These are phyloP conservation scores for Catagonus wagneri DNA, from an alignment of 2,113 vertebrate species.

Conservation along the genomic window DNA sequence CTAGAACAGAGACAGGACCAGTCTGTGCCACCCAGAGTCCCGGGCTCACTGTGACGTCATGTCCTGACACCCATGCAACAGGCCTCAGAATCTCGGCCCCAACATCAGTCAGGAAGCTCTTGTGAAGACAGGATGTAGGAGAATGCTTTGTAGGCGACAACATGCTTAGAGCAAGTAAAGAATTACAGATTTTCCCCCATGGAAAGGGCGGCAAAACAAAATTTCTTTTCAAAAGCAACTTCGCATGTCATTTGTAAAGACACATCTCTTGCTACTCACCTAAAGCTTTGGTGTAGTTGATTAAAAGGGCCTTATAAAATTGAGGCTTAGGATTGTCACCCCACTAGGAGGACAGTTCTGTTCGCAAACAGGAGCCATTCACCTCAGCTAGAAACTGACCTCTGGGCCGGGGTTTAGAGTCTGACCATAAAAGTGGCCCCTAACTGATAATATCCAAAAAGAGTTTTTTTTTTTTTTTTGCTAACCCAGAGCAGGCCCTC, in stretches of 20 bases:
- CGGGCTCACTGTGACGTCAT: not conserved
- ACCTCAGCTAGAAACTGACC: not conserved
- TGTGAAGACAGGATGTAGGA: not conserved
- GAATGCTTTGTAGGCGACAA: not conserved
- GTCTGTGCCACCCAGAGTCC: accelerated
- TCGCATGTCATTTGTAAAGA: not conserved
- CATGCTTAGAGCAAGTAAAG: not conserved
- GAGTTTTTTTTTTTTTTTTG: not conserved
- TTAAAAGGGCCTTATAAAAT: not conserved
- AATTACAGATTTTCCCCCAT: not conserved
- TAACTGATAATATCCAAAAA: not conserved
- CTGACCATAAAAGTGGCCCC: accelerated
- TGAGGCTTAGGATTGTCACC: not conserved
- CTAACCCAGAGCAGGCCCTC: not conserved
- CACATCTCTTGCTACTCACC: not conserved
- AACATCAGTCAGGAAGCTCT: not conserved
- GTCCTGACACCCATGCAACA: not conserved
- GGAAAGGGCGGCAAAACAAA: not conserved
- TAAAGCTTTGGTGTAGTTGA: not conserved
- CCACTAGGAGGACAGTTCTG: not conserved
- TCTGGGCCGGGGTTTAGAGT: not conserved
- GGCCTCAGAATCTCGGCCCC: not conserved
- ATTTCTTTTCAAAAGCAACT: slow-evolving; percentile 26
- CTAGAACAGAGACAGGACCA: not conserved
- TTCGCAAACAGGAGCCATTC: not conserved